Evolutionary conservation across 2,888 invertebrate genomes (phyloP).

Genomic region (Eucriotettix oculatus): DNA sequence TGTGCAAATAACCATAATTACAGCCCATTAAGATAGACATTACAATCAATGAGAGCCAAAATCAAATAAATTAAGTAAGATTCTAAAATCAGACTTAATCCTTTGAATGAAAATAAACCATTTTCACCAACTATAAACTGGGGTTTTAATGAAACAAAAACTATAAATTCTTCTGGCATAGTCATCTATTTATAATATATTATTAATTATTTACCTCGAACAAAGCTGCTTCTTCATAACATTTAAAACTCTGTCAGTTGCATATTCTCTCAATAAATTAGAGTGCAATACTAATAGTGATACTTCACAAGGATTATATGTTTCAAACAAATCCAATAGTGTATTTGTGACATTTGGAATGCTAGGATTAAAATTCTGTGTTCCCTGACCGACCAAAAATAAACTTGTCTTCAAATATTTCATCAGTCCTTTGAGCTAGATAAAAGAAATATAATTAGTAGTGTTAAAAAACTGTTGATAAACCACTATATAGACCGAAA

Average conservation of each 20-base stretch:
- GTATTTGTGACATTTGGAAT: slow-evolving; percentile 21
- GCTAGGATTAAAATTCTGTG: slow-evolving; percentile 8
- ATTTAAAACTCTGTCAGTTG: slow-evolving; percentile 34
- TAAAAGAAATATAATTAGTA: background rate
- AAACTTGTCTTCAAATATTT: slow-evolving; percentile 15
- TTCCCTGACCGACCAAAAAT: slow-evolving; percentile 7
- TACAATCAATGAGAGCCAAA: too few species aligned
- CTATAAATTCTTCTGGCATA: too few species aligned
- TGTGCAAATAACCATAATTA: too few species aligned
- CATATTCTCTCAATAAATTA: slow-evolving; percentile 33
- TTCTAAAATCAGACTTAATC: too few species aligned
- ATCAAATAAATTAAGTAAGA: too few species aligned
- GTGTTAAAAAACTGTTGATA: background rate
- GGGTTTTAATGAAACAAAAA: too few species aligned
- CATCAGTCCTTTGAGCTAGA: slow-evolving; percentile 13
- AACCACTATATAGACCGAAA: background rate
- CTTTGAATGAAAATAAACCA: too few species aligned
- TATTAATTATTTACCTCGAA: slow-evolving; percentile 3
- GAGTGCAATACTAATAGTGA: slow-evolving; percentile 34
- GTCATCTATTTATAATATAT: too few species aligned
- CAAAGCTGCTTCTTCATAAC: slow-evolving; percentile 22
- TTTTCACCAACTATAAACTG: too few species aligned
- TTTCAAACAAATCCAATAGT: slow-evolving; percentile 26
- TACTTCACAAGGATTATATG: slow-evolving; percentile 25
- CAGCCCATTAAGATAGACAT: too few species aligned